phyloP scores from a whole-genome alignment of 2,888 invertebrate genomes.

The Leptogaster cylindrica region DNA sequence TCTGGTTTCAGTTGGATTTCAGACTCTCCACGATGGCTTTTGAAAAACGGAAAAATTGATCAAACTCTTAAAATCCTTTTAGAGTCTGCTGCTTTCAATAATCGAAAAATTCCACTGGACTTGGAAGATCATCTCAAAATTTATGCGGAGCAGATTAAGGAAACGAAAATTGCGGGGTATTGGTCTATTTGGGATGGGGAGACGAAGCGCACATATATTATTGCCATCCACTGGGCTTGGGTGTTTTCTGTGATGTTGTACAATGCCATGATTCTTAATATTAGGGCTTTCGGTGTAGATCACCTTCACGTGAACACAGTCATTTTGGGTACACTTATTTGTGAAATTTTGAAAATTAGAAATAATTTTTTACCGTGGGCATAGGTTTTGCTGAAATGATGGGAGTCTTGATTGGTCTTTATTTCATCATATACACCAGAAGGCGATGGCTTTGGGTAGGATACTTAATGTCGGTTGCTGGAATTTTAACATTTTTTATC shows the following conservation, averaged over 20 bases:
- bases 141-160: slow-evolving; percentile 51
- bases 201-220: slow-evolving; percentile 53
- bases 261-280: slow-evolving; percentile 60
- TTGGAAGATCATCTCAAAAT: slow-evolving; percentile 55
- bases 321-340: slow-evolving; percentile 54
- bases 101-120: slow-evolving; percentile 58
- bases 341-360: background rate
- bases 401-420: slow-evolving; percentile 58
- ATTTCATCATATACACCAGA: slow-evolving; percentile 58
- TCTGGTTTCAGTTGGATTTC: slow-evolving; percentile 59
- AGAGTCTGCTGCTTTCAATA: slow-evolving; percentile 59
- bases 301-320: slow-evolving; percentile 60
- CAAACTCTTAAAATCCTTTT: slow-evolving; percentile 56
- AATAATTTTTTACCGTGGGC: slow-evolving; percentile 20
- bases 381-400: slow-evolving; percentile 59
- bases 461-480: slow-evolving; percentile 55
- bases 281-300: slow-evolving; percentile 58
- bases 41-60: slow-evolving; percentile 56
- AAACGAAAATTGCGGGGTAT: slow-evolving; percentile 49
- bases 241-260: slow-evolving; percentile 57
- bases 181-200: slow-evolving; percentile 60
- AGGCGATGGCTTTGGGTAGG: slow-evolving; percentile 59
- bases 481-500: slow-evolving; percentile 55
- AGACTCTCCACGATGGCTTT: slow-evolving; percentile 62
- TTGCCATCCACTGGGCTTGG: slow-evolving; percentile 58